These are phyloP conservation scores for Lepus townsendii DNA, from an alignment of 2,797 vertebrate genomes.

Conservation along the genomic window DNA sequence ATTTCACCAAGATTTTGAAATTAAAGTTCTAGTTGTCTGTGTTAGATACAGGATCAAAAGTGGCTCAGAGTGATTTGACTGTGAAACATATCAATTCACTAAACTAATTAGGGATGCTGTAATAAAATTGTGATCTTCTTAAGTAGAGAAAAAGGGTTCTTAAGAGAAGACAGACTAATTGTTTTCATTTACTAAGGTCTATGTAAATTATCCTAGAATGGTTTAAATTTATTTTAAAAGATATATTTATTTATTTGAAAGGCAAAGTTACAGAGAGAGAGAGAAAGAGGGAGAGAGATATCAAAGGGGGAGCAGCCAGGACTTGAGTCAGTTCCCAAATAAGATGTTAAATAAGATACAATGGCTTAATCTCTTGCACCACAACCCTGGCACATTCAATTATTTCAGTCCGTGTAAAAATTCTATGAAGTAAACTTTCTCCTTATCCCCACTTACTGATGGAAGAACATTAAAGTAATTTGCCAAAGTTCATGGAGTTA, in stretches of 20 bases:
- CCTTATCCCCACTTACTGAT: background rate
- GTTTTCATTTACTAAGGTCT: background rate
- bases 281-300: no score
- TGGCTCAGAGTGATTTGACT: background rate
- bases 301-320: no score
- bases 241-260: no score
- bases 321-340: no score
- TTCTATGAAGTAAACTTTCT: background rate
- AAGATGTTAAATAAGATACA: no score
- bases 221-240: slow-evolving; percentile 7
- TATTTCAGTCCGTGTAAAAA: background rate
- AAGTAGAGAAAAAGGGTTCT: background rate
- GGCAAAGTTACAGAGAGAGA: no score
- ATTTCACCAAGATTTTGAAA: slow-evolving; percentile 27
- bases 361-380: no score
- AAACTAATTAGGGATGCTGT: background rate
- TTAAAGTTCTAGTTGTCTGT: background rate
- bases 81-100: background rate
- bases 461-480: background rate
- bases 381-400: background rate
- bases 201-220: background rate
- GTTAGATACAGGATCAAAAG: background rate
- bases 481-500: background rate
- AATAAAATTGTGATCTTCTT: background rate
- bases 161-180: background rate